Base-by-base conservation (phyloP, 2,888 invertebrate species). In the Boloria selene region DNA sequence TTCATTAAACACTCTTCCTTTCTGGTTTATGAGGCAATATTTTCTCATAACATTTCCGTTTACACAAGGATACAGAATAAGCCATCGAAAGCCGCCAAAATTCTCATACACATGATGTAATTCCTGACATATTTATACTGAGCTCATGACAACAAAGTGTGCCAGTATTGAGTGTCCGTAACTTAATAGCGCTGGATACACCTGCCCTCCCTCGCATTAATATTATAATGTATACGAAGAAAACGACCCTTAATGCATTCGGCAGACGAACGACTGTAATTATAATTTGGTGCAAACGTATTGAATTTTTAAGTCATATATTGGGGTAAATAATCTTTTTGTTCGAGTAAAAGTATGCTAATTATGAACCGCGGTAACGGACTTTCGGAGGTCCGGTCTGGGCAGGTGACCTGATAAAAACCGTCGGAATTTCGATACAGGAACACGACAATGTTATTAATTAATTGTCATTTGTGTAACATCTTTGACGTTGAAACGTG, bases 201-300 rank as follows among this genome's bases (percentile, higher is more conserved):
- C 89, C 88, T 89, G 89, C 88, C 79, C 77, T 79, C 83, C 77
- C 82, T 78, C 79, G 64, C 82, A 83, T 88, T 85, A 83, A 85
- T 79, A 86, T 86, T 87, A 81, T 85, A 90, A 89, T 87, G 80
- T 87, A 87, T 88, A 82, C 88, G 77, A 79, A 78, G 81, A 84
- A 83, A 84, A 78, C 75, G 83, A 79, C 80, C 83, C 85, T 83
- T 84, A 85, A 86, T 85, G 82, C 84, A 84, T 85, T 85, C 85
- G 82, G 79, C 82, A 81, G 86, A 66, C 65, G 65, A 81, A 84
- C 82, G 80, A 77, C 75, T 73, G 84, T 89, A 89, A 88, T 91
- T 88, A 90, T 87, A 85, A 87, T 90, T 90, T 87, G 85, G 90
- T 90, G 87, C 86, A 88, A 90, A 88, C 80, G 88, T 88, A 91